phyloP scores from a whole-genome alignment of 2,113 vertebrate species.

The Ploceus nigricollis region DNA sequence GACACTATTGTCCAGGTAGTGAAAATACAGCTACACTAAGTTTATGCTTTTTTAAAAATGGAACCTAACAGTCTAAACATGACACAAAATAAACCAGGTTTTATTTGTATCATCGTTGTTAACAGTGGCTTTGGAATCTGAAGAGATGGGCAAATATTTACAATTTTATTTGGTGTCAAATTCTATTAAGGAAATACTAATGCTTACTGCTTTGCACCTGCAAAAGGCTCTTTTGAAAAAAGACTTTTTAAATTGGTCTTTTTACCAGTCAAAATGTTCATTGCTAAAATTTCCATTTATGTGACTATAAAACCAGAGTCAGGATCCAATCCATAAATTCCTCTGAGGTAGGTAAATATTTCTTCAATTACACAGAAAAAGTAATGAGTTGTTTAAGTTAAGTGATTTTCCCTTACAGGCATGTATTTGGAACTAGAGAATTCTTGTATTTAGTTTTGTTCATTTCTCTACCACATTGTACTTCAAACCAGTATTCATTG shows the following conservation, averaged over 20 bases:
- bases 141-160: not conserved
- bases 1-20: not conserved
- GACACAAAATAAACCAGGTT: not conserved
- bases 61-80: not conserved
- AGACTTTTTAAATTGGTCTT: not conserved
- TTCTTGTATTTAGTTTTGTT: not conserved
- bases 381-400: not conserved
- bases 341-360: constrained; percentile 9
- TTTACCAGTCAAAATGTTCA: not conserved
- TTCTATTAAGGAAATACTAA: not conserved
- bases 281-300: not conserved
- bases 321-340: not conserved
- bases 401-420: not conserved
- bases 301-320: not conserved
- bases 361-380: not conserved
- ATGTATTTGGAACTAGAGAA: not conserved
- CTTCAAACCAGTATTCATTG: not conserved
- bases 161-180: not conserved
- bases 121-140: not conserved
- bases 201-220: not conserved
- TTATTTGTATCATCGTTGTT: not conserved
- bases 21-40: not conserved
- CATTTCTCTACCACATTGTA: not conserved
- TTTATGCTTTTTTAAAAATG: not conserved
- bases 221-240: not conserved